phyloP scores from a whole-genome alignment of 2,797 vertebrate species.

The Centroberyx gerrardi region DNA sequence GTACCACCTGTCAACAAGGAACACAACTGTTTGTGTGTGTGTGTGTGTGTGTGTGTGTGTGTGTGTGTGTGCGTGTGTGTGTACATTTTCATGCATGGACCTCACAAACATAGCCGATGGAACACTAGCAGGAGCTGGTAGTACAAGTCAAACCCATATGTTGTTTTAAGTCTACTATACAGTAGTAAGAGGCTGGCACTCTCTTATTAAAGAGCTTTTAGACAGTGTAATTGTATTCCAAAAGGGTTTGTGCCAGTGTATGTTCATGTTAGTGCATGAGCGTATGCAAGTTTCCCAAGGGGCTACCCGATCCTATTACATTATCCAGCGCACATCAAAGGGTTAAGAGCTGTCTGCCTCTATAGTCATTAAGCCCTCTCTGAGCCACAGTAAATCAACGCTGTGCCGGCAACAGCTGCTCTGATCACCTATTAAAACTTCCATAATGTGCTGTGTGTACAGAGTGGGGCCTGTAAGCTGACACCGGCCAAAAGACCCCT shows the following conservation, averaged over 20 bases:
- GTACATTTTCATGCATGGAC: conserved; percentile 37
- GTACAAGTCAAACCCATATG: conserved; percentile 50
- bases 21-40: conserved; percentile 28
- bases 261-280: conserved; percentile 62
- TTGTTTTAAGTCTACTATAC: conserved; percentile 52
- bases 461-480: conserved; percentile 76
- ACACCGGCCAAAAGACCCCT: conserved; percentile 70
- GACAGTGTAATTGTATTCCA: conserved; percentile 63
- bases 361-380: conserved; percentile 84
- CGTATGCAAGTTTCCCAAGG: conserved; percentile 66
- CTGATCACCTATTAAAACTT: conserved; percentile 84
- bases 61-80: conserved; percentile 21
- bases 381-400: conserved; percentile 84
- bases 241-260: conserved; percentile 48
- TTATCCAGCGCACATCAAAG: conserved; percentile 83
- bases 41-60: conserved; percentile 14
- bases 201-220: conserved; percentile 57
- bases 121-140: conserved; percentile 41
- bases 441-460: conserved; percentile 76
- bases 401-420: conserved; percentile 82
- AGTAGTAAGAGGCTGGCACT: conserved; percentile 23
- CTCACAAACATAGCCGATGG: conserved; percentile 29
- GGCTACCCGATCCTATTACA: conserved; percentile 81
- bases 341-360: conserved; percentile 84
- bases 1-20: conserved; percentile 74